Evolutionary conservation across 2,888 invertebrate species (phyloP).

Genomic region (Brenthis hecate): DNA sequence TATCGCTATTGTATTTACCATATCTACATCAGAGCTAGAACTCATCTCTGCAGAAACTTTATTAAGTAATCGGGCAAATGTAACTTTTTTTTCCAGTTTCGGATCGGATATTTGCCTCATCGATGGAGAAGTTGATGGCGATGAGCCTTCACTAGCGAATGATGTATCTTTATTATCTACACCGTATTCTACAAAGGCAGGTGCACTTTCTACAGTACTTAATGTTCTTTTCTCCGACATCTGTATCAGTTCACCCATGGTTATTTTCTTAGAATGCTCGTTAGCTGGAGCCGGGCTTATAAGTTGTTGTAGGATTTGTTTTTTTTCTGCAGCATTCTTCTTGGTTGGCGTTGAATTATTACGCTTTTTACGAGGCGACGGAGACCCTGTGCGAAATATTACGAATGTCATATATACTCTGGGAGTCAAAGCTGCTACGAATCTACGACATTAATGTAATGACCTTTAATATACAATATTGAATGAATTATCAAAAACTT

Average conservation of each 20-base stretch:
- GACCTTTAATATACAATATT: constrained; percentile 56
- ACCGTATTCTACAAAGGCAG: constrained; percentile 73
- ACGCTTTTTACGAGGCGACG: constrained; percentile 89
- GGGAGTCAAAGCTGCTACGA: constrained; percentile 47
- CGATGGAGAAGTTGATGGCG: constrained; percentile 80
- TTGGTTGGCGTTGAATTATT: constrained; percentile 91
- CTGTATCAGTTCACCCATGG: constrained; percentile 88
- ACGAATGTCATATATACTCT: constrained; percentile 39
- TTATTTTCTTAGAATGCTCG: constrained; percentile 84
- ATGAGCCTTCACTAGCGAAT: constrained; percentile 79
- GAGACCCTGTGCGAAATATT: constrained; percentile 83
- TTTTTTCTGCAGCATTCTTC: constrained; percentile 89
- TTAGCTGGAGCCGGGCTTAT: constrained; percentile 86
- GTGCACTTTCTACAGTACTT: constrained; percentile 75
- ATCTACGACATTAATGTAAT: constrained; percentile 62
- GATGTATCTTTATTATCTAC: constrained; percentile 83
- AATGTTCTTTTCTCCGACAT: constrained; percentile 85
- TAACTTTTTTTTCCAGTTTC: constrained; percentile 89
- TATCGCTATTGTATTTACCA: constrained; percentile 77
- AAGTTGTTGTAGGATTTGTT: constrained; percentile 90
- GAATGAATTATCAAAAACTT: constrained; percentile 43
- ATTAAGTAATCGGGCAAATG: constrained; percentile 87
- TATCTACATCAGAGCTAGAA: constrained; percentile 87
- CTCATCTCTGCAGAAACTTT: constrained; percentile 91
- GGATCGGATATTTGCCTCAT: constrained; percentile 84